phyloP scores from a whole-genome alignment of 92 coral and sea anemone genomes.

The Micromussa lordhowensis region DNA sequence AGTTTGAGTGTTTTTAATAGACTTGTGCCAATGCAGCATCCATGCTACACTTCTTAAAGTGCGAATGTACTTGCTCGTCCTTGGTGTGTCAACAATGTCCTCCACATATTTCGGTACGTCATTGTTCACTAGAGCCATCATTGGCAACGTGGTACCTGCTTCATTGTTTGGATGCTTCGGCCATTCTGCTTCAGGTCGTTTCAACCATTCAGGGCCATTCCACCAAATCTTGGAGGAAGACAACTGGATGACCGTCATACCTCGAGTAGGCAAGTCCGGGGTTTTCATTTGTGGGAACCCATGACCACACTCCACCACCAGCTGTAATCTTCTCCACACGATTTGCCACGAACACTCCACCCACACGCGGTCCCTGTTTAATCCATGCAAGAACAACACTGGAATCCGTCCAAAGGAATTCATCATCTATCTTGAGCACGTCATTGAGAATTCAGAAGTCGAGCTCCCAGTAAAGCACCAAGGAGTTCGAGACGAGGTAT shows the following conservation, averaged over 20 bases:
- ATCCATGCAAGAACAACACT: constrained; percentile 19
- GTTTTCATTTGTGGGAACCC: constrained; percentile 39
- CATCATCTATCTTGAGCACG: constrained; percentile 1
- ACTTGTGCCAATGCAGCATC: constrained; percentile 23
- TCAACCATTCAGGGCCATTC: constrained; percentile 40
- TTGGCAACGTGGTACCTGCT: not conserved
- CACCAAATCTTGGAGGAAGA: constrained; percentile 23
- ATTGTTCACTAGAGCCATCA: constrained; percentile 20
- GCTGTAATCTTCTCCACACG: constrained; percentile 23
- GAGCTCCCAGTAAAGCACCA: constrained; percentile 35
- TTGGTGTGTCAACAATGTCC: constrained; percentile 5
- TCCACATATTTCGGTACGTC: not conserved
- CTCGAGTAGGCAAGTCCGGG: constrained; percentile 21
- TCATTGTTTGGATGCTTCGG: constrained; percentile 28
- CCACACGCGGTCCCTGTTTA: constrained; percentile 22
- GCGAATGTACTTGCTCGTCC: constrained; percentile 14
- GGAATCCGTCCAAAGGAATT: constrained; percentile 33
- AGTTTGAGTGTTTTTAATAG: constrained; percentile 6
- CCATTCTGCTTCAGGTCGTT: constrained; percentile 32
- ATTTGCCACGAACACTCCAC: constrained; percentile 19
- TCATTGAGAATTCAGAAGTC: not conserved
- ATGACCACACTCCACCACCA: constrained; percentile 23
- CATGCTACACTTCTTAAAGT: constrained; percentile 17
- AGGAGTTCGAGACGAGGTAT: constrained; percentile 24
- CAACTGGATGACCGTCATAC: constrained; percentile 37